Evolutionary conservation across 1,140 invertebrate genomes (phyloP).

Genomic region (Armadillidium nasatum): DNA sequence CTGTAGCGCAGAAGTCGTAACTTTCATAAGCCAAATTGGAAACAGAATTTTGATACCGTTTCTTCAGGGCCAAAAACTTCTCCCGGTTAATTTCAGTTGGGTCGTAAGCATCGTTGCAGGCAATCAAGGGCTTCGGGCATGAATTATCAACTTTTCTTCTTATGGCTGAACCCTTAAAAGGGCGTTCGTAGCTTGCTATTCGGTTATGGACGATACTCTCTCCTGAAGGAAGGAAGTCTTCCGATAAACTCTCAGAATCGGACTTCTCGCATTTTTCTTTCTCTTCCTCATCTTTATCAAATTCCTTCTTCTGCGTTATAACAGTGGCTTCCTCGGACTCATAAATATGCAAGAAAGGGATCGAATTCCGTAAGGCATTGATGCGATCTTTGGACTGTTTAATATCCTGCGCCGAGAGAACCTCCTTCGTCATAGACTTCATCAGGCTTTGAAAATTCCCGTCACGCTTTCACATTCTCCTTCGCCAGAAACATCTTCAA

Average conservation of each 20-base stretch:
- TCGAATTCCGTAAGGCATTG: neutral
- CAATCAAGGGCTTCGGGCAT: neutral
- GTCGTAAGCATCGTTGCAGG: neutral
- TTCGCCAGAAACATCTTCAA: neutral
- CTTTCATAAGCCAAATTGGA: conserved; percentile 1
- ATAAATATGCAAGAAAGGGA: neutral
- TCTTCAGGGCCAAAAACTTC: neutral
- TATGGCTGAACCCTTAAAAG: neutral
- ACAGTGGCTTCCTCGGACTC: neutral
- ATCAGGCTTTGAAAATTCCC: neutral
- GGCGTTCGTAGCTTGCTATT: neutral
- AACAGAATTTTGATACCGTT: neutral
- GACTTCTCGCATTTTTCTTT: neutral
- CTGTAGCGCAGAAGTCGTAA: neutral
- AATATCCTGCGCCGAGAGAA: neutral
- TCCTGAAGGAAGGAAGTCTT: neutral
- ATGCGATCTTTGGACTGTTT: neutral
- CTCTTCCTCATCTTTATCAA: neutral
- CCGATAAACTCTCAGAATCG: neutral
- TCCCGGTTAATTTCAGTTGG: neutral
- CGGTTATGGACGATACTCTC: neutral
- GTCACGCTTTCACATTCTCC: neutral
- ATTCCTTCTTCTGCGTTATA: neutral
- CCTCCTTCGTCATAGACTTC: neutral
- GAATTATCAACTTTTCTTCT: neutral